Percentiles rank a stretch among this genome's conserved stretches.
Conservation (phyloP, 2,113 vertebrate genomes). For the Datnioides undecimradiatus region DNA sequence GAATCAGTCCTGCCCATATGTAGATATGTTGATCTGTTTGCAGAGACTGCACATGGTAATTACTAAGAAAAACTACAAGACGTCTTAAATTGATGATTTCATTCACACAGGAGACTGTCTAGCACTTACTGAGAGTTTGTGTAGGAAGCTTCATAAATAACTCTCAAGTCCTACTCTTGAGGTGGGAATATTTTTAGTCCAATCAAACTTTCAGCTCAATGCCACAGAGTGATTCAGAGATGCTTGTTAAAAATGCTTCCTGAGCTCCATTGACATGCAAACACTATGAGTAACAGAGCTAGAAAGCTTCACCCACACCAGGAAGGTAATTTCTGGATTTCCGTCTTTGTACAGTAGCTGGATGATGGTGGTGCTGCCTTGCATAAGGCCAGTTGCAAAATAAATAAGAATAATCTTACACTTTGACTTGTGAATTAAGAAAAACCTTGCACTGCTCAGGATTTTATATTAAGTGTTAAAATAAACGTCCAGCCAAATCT, state of each 20-base stretch:
- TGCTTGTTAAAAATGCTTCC: conserved; percentile 38
- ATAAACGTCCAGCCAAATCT: conserved; percentile 3
- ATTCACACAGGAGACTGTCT: conserved; percentile 14
- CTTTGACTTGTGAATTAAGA: conserved; percentile 9
- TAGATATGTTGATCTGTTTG: background rate
- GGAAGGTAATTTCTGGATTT: background rate
- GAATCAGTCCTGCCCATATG: background rate
- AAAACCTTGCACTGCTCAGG: background rate
- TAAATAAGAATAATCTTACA: background rate
- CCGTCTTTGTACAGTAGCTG: background rate
- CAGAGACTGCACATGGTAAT: background rate
- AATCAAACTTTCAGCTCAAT: conserved; percentile 46
- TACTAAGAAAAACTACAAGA: background rate
- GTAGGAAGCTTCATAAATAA: conserved; percentile 42
- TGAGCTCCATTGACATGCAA: conserved; percentile 23
- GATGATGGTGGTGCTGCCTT: background rate
- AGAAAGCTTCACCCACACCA: conserved; percentile 24
- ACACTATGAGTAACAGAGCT: conserved; percentile 3
- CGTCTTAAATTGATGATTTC: conserved; percentile 17
- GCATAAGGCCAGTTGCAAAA: background rate
- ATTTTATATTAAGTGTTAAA: background rate
- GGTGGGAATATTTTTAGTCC: conserved; percentile 51
- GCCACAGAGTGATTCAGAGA: conserved; percentile 37
- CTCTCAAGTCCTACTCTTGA: conserved; percentile 25
- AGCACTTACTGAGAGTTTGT: conserved; percentile 14